These are phyloP conservation scores for Hirundo rustica DNA, from an alignment of 2,797 vertebrate species.

Conservation along the genomic window DNA sequence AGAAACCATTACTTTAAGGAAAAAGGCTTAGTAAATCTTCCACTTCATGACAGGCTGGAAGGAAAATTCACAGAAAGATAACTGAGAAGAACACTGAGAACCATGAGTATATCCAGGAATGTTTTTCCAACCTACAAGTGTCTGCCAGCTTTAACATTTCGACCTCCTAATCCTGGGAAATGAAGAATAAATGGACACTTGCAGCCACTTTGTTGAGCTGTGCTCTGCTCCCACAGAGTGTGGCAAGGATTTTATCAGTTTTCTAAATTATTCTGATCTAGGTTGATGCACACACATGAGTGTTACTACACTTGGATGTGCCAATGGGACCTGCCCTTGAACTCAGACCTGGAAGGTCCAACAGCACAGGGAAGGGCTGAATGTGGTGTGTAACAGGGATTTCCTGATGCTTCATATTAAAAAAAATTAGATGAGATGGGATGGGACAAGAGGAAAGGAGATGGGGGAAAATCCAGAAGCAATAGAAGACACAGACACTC, in stretches of 20 bases:
- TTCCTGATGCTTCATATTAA: neutral
- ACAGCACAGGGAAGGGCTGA: neutral
- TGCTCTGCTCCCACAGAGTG: neutral
- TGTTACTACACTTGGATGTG: neutral
- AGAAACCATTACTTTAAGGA: neutral
- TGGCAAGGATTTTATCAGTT: neutral
- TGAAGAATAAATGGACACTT: neutral
- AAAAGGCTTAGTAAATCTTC: neutral
- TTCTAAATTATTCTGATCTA: neutral
- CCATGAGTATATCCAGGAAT: neutral
- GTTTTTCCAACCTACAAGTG: neutral
- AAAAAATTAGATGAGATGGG: neutral
- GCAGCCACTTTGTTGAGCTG: neutral
- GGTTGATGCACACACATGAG: neutral
- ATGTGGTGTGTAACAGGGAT: neutral
- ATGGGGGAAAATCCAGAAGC: neutral
- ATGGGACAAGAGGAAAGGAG: neutral
- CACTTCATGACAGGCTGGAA: neutral
- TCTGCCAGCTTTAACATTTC: neutral
- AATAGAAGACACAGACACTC: neutral
- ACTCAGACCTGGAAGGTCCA: neutral
- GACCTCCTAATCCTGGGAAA: neutral
- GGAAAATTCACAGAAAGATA: neutral
- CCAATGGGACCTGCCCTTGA: neutral
- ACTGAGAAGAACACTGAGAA: neutral